These are phyloP conservation scores for Cryptocephalus moraei DNA, from an alignment of 2,888 invertebrate species.

Conservation along the genomic window DNA sequence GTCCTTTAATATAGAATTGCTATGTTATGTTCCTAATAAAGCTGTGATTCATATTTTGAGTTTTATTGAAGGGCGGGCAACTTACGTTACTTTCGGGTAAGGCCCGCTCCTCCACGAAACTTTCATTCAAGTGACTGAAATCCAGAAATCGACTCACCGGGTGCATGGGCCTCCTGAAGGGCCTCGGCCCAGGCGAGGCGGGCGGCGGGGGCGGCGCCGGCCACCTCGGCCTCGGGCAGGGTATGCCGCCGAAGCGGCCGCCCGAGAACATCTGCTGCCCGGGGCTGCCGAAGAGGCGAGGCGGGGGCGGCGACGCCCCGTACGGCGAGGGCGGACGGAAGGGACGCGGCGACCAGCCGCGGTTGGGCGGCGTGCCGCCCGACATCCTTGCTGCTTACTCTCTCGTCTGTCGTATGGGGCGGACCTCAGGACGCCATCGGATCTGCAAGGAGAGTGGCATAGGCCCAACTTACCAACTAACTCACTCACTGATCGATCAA, in stretches of 20 bases:
- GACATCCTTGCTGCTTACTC: slow-evolving; percentile 27
- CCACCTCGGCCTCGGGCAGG: slow-evolving; percentile 59
- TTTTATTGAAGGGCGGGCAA: too few species aligned
- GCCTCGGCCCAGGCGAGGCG: slow-evolving; percentile 39
- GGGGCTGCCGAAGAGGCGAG: slow-evolving; percentile 44
- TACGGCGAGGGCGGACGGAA: slow-evolving; percentile 70
- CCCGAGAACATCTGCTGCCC: slow-evolving; percentile 38
- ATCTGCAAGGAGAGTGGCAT: slow-evolving; percentile 15
- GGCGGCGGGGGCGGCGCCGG: slow-evolving; percentile 43
- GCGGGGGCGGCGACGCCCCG: slow-evolving; percentile 64
- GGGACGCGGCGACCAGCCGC: slow-evolving; percentile 48
- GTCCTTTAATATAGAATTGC: too few species aligned
- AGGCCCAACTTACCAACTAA: background rate
- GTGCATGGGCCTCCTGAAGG: slow-evolving; percentile 36
- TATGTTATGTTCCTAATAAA: too few species aligned
- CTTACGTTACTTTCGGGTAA: too few species aligned
- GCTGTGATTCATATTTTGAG: too few species aligned
- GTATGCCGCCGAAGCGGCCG: slow-evolving; percentile 44
- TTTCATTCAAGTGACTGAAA: too few species aligned
- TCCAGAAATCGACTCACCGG: slow-evolving; percentile 28
- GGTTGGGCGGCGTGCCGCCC: slow-evolving; percentile 25
- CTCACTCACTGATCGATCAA: background rate
- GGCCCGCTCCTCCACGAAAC: too few species aligned
- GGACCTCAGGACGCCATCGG: slow-evolving; percentile 19
- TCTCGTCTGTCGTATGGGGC: slow-evolving; percentile 3